Evolutionary conservation across 2,797 vertebrate species (phyloP), one percentile per base, ranked within the genome.

Genomic region (Tarsius wallacei): DNA sequence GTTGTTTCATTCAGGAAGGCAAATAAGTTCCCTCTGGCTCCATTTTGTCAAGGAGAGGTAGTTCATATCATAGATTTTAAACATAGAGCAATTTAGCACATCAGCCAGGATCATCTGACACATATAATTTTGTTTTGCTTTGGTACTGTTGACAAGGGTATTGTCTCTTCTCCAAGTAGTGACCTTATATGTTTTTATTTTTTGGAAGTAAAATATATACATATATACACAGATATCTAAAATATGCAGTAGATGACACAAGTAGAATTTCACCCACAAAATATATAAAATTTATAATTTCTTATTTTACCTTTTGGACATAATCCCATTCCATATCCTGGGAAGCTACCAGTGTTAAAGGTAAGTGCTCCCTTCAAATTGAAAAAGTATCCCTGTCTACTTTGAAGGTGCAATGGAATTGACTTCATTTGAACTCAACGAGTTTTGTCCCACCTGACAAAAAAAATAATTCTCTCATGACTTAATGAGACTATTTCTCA

Each of bases 401-500:
- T 76, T 77, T 55, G 9, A 89, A 53, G 24, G 6, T 87, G 5
- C 70, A 87, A 15, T 59, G 51, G 36, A 87, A 70, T 12, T 64
- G 63, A 90, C 77, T 61, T 7, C 4, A 24, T 33, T 93, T 94
- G 28, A 82, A 22, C 17, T 77, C 19, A 77, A 55, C 22, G 42
- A 87, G 87, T 31, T 94, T 96, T 42, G 36, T 26, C 4, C n/a
- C n/a, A 42, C 14, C 64, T 90, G 77, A 68, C 22, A 82, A 81
- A 77, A 81, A 77, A 7, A 66, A 78, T 31, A 73, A 2, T 87
- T 91, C 22, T 61, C 17, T 66, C 24, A 26, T 70, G 14, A 42
- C 15, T 93, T 86, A 36, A 93, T 33, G 87, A 96, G 66, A 92
- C 31, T 81, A 33, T 81, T 95, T 84, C 36, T 87, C 42, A 77